These are phyloP conservation scores for Menidia beryllina DNA, from an alignment of 2,113 vertebrate species.

Conservation along the genomic window DNA sequence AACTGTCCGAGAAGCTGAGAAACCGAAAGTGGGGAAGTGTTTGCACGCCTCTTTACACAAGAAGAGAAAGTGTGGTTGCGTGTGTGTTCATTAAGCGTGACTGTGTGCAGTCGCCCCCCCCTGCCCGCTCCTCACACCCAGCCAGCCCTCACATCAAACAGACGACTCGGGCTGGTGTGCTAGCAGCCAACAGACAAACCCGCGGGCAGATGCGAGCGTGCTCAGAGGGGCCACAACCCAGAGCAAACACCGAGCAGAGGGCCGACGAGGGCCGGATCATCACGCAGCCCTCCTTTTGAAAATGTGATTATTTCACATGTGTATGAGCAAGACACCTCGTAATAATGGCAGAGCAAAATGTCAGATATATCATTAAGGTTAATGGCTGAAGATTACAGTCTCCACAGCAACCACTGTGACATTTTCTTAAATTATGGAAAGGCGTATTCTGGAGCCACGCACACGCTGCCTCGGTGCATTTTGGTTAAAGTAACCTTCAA, in stretches of 20 bases:
- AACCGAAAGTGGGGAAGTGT: constrained; percentile 62
- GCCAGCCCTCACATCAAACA: constrained; percentile 9
- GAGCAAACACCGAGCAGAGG: constrained; percentile 24
- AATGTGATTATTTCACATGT: neutral
- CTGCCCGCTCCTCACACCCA: neutral
- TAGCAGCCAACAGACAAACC: constrained; percentile 3
- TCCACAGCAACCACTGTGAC: constrained; percentile 41
- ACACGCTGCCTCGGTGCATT: neutral
- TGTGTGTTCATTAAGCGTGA: constrained; percentile 42
- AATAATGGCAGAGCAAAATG: constrained; percentile 1
- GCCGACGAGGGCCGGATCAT: constrained; percentile 33
- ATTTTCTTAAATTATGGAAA: neutral
- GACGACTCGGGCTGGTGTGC: neutral
- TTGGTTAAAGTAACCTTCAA: neutral
- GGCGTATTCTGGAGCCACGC: neutral
- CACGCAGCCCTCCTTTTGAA: neutral
- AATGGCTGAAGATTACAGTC: constrained; percentile 7
- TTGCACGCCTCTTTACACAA: constrained; percentile 31
- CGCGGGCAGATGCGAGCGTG: constrained; percentile 55
- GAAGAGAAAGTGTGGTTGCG: constrained; percentile 16
- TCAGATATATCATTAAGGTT: neutral
- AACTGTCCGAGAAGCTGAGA: constrained; percentile 63
- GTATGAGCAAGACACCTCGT: neutral
- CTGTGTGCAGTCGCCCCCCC: constrained; percentile 16
- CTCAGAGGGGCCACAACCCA: constrained; percentile 37